Evolutionary conservation across 2,113 vertebrate species (phyloP), one percentile per base, ranked within the genome.

Genomic region (Pseudolaguvia tuberculata): DNA sequence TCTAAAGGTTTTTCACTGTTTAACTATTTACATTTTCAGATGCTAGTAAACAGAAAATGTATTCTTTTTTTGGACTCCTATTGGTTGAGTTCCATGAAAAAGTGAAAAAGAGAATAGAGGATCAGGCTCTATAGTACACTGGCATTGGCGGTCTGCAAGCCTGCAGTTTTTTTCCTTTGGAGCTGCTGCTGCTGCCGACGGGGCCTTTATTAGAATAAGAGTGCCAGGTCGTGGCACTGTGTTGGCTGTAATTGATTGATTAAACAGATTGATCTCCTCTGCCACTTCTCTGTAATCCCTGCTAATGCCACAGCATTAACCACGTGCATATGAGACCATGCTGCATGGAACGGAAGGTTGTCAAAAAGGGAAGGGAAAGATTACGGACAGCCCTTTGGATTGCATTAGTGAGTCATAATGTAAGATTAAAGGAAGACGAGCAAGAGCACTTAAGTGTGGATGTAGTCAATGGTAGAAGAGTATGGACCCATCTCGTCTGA

Each of bases 211-310:
- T 21, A 47, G 21, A 47, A 25, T 10, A 21, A 65, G 3, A 25
- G 42, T 48, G 42, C 21, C 62, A 65, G 42, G 14, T 48, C 47
- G 47, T n/a, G n/a, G n/a, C n/a, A 21, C 62, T 65, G 76, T n/a
- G 47, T 39, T 68, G 62, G 52, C 63, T 77, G 73, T 73, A 77
- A 70, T 73, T 73, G 79, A 80, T 77, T 68, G 63, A 80, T 77
- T 80, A 70, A 70, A 70, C 42, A 70, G 75, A 77, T 77, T 73
- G 57, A 77, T 73, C 75, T 69, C 56, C 42, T 66, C 48, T 74
- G 51, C 61, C 78, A 66, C 75, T 69, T 75, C 66, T 70, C 58
- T 62, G 73, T 73, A 83, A 80, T 78, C 78, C 69, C 57, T 73
- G 78, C 69, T 70, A 68, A 70, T 75, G 70, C 65, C 66, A 58